Percentiles rank a stretch among this genome's conserved stretches.
Conservation (phyloP, 35 echinoderm and acorn worm species). For the Hemicentrotus pulcherrimus region DNA sequence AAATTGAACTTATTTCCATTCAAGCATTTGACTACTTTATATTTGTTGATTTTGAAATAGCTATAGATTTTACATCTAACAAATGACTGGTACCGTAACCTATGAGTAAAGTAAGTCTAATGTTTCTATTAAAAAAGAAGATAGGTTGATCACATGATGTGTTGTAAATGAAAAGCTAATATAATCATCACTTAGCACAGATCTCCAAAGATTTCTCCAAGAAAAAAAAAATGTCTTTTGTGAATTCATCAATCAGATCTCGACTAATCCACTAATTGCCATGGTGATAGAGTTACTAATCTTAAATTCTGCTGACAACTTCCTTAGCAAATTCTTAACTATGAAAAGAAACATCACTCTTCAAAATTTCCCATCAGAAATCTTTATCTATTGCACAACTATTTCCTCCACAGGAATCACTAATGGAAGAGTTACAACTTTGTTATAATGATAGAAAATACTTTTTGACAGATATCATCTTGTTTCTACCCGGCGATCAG, state of each 20-base stretch:
- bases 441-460: not conserved
- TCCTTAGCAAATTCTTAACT: not conserved
- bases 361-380: not conserved
- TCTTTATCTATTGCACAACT: conserved; percentile 12
- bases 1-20: too few relatives aligned
- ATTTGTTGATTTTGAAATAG: too few relatives aligned
- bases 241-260: not conserved
- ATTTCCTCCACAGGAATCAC: not conserved
- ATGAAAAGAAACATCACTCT: not conserved
- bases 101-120: too few relatives aligned
- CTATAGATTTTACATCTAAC: too few relatives aligned
- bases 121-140: too few relatives aligned
- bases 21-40: too few relatives aligned
- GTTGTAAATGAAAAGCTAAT: too few relatives aligned
- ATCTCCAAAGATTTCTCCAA: not conserved
- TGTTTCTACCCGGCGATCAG: not conserved
- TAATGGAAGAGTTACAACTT: not conserved
- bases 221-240: not conserved
- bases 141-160: too few relatives aligned
- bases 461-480: not conserved
- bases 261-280: not conserved
- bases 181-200: not conserved
- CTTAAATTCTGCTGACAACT: not conserved
- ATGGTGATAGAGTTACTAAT: not conserved
- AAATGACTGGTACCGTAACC: too few relatives aligned